Percentiles rank a stretch among this genome's conserved stretches.
Evolutionary conservation across 2,797 vertebrate species (phyloP).

Genomic region (Alca torda): DNA sequence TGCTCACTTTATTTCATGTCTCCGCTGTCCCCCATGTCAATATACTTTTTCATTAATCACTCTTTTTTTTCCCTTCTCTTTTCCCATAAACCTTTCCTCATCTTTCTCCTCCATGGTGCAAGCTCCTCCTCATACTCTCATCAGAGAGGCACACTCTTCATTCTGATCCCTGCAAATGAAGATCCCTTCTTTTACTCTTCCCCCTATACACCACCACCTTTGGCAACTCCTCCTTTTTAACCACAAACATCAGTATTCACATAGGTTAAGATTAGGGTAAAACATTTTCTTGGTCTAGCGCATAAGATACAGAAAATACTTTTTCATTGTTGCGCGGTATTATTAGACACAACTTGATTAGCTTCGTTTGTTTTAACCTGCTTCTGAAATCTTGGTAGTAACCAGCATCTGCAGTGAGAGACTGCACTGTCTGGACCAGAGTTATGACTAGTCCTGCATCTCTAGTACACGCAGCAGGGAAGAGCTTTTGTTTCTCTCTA

Average conservation of each 20-base stretch:
- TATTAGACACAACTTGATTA: not conserved
- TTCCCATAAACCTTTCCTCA: not conserved
- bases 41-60: not conserved
- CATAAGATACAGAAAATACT: not conserved
- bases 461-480: too few species aligned
- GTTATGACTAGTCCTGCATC: fast-evolving
- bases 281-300: not conserved
- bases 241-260: not conserved
- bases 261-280: not conserved
- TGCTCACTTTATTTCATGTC: not conserved
- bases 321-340: not conserved
- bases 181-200: not conserved
- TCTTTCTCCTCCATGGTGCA: not conserved
- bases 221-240: not conserved
- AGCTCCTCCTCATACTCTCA: not conserved
- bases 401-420: not conserved
- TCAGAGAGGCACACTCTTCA: not conserved
- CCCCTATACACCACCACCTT: not conserved
- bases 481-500: not conserved
- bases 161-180: not conserved
- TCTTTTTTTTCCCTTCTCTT: not conserved
- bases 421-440: too few species aligned
- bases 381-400: not conserved
- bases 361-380: not conserved
- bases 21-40: not conserved